A percentile compares a stretch with the other conserved stretches of the same genome.
Evolutionary conservation across 1,140 invertebrate genomes (phyloP).

Genomic region (Bombus vancouverensis): DNA sequence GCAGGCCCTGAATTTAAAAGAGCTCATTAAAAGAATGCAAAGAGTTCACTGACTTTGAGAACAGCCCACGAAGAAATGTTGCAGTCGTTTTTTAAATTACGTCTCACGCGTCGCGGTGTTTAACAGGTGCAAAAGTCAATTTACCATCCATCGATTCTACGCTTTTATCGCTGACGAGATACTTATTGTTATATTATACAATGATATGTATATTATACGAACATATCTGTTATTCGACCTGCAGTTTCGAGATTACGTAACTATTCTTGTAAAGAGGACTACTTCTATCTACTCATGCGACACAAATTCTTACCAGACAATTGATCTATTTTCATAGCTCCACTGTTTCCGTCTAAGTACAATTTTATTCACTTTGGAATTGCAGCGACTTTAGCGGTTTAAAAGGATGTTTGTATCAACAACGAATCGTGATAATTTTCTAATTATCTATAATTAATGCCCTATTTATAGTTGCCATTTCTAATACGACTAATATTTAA

Average conservation of each 20-base stretch:
- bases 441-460: neutral
- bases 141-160: neutral
- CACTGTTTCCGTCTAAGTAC: neutral
- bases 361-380: neutral
- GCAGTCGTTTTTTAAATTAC: neutral
- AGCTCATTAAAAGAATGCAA: conserved; percentile 33
- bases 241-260: neutral
- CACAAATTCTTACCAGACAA: too few relatives aligned
- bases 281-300: neutral
- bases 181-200: too few relatives aligned
- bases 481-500: too few relatives aligned
- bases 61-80: neutral
- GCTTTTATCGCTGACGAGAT: neutral
- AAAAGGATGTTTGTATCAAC: neutral
- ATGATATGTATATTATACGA: too few relatives aligned
- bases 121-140: conserved; percentile 2
- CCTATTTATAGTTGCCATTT: too few relatives aligned
- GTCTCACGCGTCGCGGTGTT: neutral
- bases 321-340: too few relatives aligned
- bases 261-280: neutral
- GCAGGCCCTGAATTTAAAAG: conserved; percentile 33
- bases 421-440: neutral
- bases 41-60: conserved; percentile 3
- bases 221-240: neutral
- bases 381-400: neutral